These are phyloP conservation scores for Herminia tarsipennalis DNA, from an alignment of 2,888 invertebrate genomes.

Conservation along the genomic window DNA sequence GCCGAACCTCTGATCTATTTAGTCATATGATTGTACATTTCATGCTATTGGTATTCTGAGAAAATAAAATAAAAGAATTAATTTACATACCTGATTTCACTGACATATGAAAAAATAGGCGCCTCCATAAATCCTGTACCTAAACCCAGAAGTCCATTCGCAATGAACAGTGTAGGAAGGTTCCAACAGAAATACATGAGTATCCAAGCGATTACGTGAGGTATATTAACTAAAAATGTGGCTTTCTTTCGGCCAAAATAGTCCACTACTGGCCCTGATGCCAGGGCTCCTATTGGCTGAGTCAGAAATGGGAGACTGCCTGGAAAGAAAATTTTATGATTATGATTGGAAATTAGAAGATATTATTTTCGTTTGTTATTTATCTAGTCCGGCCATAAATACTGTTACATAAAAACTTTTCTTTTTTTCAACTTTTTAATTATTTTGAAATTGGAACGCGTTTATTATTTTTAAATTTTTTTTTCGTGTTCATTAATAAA, in stretches of 20 bases:
- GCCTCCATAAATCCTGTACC: conserved; percentile 87
- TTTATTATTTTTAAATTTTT: too few species aligned
- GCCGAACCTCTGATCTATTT: too few species aligned
- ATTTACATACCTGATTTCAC: conserved; percentile 79
- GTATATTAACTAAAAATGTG: conserved; percentile 83
- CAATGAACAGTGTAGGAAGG: conserved; percentile 74
- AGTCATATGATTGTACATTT: too few species aligned
- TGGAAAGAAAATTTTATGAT: conserved; percentile 50
- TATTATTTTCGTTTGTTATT: too few species aligned
- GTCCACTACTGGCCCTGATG: conserved; percentile 85
- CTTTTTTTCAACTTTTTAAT: too few species aligned
- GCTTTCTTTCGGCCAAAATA: conserved; percentile 82
- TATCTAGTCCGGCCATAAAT: too few species aligned
- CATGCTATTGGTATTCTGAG: too few species aligned
- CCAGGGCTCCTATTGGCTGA: conserved; percentile 83
- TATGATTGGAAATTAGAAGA: too few species aligned
- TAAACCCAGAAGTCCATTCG: conserved; percentile 80
- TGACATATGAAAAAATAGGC: conserved; percentile 85
- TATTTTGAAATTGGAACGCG: too few species aligned
- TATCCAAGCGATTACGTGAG: conserved; percentile 83
- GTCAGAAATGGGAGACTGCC: conserved; percentile 84
- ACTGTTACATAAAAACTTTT: too few species aligned
- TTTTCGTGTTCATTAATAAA: too few species aligned
- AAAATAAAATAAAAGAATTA: neutral
- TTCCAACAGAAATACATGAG: conserved; percentile 81